These are phyloP conservation scores for Cynodonichthys magdalenae DNA, from an alignment of 2,797 vertebrate species.

Conservation along the genomic window DNA sequence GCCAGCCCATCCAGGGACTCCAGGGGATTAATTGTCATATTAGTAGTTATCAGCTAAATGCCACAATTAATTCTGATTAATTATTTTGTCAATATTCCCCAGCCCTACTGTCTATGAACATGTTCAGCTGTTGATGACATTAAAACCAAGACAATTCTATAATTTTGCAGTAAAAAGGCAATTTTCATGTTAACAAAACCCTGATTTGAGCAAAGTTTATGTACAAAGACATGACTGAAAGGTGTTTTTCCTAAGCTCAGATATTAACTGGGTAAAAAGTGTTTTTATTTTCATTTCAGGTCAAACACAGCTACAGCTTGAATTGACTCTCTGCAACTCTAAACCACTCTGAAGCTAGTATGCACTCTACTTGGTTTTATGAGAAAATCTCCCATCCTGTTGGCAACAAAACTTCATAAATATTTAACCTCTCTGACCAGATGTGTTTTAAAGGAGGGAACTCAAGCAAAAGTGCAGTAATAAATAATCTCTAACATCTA, in stretches of 20 bases:
- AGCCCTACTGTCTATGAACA: no score
- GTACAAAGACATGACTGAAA: no score
- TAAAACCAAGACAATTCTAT: no score
- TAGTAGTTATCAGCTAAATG: no score
- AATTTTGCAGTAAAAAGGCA: no score
- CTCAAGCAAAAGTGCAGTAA: constrained; percentile 17
- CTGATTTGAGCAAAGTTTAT: no score
- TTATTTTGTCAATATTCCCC: no score
- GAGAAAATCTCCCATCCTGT: constrained; percentile 26
- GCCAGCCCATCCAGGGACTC: no score
- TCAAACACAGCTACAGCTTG: neutral
- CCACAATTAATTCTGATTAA: no score
- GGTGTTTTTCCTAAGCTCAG: neutral
- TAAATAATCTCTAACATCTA: constrained; percentile 17
- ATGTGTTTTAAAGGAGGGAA: constrained; percentile 27
- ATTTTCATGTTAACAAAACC: no score
- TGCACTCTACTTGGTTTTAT: constrained; percentile 42
- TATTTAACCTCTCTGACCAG: constrained; percentile 49
- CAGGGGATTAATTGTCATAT: no score
- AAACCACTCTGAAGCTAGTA: constrained; percentile 18
- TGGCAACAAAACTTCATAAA: constrained; percentile 40
- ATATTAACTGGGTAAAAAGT: neutral
- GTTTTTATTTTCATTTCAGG: constrained; percentile 16
- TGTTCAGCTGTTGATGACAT: no score
- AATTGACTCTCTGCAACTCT: constrained; percentile 10